Percentiles rank a stretch among this genome's conserved stretches.
Conservation (phyloP, 2,797 vertebrate genomes). For the Cossypha niveicapilla region DNA sequence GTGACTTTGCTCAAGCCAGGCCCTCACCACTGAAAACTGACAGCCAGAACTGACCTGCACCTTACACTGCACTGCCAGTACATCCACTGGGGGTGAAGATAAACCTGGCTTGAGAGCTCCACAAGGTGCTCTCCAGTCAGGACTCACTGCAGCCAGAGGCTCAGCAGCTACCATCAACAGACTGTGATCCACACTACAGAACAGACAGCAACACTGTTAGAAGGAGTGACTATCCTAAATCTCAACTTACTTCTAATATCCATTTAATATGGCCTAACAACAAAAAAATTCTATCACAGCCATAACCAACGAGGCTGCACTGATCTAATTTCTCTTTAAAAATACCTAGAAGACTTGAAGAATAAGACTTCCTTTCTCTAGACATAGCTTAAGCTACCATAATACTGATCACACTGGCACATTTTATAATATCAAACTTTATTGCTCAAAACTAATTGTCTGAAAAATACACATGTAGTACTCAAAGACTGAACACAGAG, state of each 20-base stretch:
- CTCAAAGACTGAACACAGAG: conserved; percentile 62
- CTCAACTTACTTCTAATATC: background rate
- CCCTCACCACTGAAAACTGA: background rate
- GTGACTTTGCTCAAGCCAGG: background rate
- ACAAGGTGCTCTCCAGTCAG: no score
- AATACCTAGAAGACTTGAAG: background rate
- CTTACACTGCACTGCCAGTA: fast-evolving
- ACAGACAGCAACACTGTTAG: background rate
- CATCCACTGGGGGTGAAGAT: fast-evolving
- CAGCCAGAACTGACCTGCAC: background rate
- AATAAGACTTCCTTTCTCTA: background rate
- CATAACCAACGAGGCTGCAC: background rate
- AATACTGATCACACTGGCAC: conserved; percentile 22
- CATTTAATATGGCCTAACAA: fast-evolving
- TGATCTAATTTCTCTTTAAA: background rate
- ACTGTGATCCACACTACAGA: fast-evolving
- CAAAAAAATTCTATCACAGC: background rate
- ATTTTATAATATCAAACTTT: conserved; percentile 75
- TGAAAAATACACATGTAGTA: conserved; percentile 68
- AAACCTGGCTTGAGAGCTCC: background rate
- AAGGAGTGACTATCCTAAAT: background rate
- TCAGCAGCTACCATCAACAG: fast-evolving
- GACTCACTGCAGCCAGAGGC: no score
- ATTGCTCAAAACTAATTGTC: conserved; percentile 77
- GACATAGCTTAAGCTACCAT: background rate